Conservation (phyloP, 2,113 vertebrate species). For the Sander lucioperca region DNA sequence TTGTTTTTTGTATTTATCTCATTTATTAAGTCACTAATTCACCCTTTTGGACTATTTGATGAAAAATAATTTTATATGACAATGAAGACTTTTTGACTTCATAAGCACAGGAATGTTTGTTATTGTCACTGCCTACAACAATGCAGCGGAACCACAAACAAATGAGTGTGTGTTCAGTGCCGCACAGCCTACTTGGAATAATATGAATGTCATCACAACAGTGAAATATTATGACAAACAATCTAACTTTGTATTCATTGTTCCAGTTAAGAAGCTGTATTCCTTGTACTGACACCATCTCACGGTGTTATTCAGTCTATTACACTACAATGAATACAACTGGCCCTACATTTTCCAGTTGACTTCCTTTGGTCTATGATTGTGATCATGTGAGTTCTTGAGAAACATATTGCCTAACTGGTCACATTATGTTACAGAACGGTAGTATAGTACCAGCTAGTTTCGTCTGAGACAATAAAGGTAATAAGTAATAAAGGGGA, state of each 20-base stretch:
- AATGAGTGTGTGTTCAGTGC: constrained; percentile 16
- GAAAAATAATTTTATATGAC: not conserved
- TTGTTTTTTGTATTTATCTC: no score
- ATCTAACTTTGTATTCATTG: constrained; percentile 1
- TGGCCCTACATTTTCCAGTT: not conserved
- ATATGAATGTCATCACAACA: constrained; percentile 18
- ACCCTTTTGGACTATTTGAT: not conserved
- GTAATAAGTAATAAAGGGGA: not conserved
- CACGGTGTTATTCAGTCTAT: not conserved
- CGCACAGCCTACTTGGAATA: constrained; percentile 27
- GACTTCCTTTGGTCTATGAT: not conserved
- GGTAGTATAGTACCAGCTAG: not conserved
- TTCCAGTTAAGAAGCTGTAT: not conserved
- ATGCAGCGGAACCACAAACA: constrained; percentile 5
- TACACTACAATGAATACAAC: not conserved
- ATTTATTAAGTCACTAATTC: not conserved
- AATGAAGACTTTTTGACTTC: not conserved
- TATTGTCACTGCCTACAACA: not conserved
- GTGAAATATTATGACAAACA: not conserved
- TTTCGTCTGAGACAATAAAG: not conserved
- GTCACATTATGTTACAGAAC: not conserved
- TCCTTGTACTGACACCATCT: not conserved
- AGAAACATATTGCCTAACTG: not conserved
- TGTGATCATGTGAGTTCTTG: not conserved
- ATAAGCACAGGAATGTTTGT: not conserved